Evolutionary conservation across 2,113 vertebrate species (phyloP).

Genomic region (Sceloporus tristichus): DNA sequence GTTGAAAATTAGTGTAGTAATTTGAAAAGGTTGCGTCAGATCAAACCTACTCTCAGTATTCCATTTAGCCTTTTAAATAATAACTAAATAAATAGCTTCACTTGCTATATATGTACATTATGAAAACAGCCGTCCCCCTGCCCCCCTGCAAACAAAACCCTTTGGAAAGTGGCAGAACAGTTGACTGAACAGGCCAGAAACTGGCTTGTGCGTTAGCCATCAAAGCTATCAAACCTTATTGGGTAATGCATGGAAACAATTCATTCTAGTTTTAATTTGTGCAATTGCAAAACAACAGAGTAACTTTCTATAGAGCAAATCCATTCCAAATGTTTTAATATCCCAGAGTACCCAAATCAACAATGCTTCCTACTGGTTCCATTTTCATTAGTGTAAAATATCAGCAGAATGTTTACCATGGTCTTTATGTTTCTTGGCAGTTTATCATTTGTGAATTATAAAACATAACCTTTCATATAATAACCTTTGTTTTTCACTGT

Average conservation of each 20-base stretch:
- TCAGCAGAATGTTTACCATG: slow-evolving; percentile 2
- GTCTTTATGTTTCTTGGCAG: neutral
- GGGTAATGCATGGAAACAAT: slow-evolving; percentile 12
- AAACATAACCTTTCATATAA: neutral
- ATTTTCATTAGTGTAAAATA: slow-evolving; percentile 8
- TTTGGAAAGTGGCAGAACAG: slow-evolving; percentile 42
- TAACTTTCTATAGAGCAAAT: accelerated
- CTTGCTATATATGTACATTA: slow-evolving; percentile 2
- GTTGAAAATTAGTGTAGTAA: slow-evolving; percentile 80
- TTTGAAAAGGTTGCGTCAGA: slow-evolving; percentile 84
- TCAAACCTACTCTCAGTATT: slow-evolving; percentile 69
- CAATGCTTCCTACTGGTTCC: neutral
- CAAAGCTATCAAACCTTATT: slow-evolving; percentile 45
- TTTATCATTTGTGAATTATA: neutral
- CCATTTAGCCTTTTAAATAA: slow-evolving; percentile 70
- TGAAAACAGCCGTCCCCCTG: neutral
- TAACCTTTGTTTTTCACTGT: accelerated
- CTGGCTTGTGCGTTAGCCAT: neutral
- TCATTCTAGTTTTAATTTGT: neutral
- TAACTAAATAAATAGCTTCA: slow-evolving; percentile 50
- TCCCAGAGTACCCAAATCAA: neutral
- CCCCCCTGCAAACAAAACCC: slow-evolving; percentile 30
- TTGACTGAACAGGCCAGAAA: neutral
- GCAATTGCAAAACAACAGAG: neutral
- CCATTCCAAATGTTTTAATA: neutral